phyloP scores from a whole-genome alignment of 2,888 invertebrate genomes.

The Meandrusa payeni region DNA sequence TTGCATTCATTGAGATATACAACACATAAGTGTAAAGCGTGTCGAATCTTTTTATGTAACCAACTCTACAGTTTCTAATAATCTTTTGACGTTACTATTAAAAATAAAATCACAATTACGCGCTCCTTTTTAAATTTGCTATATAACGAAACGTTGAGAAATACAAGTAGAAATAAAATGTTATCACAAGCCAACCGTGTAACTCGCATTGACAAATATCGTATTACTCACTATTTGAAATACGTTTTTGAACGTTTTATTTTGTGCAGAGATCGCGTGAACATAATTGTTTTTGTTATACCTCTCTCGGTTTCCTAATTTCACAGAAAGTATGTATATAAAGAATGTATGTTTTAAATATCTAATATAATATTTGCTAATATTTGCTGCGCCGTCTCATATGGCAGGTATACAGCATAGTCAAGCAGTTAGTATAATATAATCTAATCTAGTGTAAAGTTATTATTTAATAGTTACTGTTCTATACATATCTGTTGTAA shows the following conservation, averaged over 20 bases:
- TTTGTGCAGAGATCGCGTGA: constrained; percentile 12
- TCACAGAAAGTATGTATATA: constrained; percentile 1
- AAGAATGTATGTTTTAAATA: no score
- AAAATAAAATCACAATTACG: constrained; percentile 2
- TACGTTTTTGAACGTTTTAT: constrained; percentile 4
- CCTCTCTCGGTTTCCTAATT: background rate
- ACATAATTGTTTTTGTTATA: background rate
- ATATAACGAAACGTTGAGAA: constrained; percentile 5
- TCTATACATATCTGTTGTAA: no score
- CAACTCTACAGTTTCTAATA: background rate
- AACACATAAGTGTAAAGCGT: no score
- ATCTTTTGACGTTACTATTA: background rate
- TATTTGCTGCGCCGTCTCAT: no score
- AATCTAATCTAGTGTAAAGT: no score
- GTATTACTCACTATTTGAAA: constrained; percentile 1
- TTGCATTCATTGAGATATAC: no score
- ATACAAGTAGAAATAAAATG: background rate
- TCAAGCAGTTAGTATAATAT: no score
- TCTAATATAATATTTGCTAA: no score
- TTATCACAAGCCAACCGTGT: constrained; percentile 6
- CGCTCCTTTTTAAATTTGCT: background rate
- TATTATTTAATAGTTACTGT: no score
- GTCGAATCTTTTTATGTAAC: background rate
- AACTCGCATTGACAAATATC: constrained; percentile 17
- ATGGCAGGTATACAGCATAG: no score